phyloP scores from a whole-genome alignment of 2,113 vertebrate genomes.

The Gallinago media region DNA sequence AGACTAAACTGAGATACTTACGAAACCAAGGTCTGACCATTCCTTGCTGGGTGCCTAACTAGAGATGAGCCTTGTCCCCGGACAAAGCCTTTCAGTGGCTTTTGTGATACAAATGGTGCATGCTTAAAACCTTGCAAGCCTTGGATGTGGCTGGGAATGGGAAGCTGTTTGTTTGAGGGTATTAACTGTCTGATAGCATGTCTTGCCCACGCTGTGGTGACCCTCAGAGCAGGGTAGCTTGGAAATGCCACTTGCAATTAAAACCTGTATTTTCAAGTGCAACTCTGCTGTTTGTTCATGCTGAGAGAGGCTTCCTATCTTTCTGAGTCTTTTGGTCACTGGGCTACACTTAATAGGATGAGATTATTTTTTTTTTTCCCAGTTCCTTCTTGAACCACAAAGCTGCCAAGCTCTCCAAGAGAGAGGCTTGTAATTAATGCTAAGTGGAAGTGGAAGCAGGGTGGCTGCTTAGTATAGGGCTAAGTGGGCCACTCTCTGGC shows the following conservation, averaged over 20 bases:
- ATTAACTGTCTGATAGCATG: not conserved
- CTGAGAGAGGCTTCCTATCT: slow-evolving; percentile 33
- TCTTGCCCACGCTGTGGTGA: not conserved
- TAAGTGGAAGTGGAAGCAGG: slow-evolving; percentile 44
- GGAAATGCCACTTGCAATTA: slow-evolving; percentile 17
- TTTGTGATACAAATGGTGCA: slow-evolving; percentile 37
- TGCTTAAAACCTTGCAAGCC: not conserved
- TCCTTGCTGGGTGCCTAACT: slow-evolving; percentile 11
- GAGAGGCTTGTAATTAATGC: slow-evolving; percentile 37
- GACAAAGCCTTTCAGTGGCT: not conserved
- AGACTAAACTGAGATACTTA: not conserved
- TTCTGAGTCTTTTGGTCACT: not conserved
- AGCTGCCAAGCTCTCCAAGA: slow-evolving; percentile 12
- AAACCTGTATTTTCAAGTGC: slow-evolving; percentile 33
- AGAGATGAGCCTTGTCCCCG: not conserved
- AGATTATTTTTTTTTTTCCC: not conserved
- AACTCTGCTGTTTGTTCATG: not conserved
- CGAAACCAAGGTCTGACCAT: rapidly evolving
- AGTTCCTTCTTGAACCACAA: not conserved
- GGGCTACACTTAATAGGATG: slow-evolving; percentile 48
- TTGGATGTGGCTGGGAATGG: not conserved
- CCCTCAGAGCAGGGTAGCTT: not conserved
- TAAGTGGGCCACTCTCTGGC: rapidly evolving
- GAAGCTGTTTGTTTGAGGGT: slow-evolving; percentile 27
- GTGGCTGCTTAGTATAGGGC: not conserved